These are phyloP conservation scores for Tiliacea aurago DNA, from an alignment of 2,888 invertebrate species.

Conservation along the genomic window DNA sequence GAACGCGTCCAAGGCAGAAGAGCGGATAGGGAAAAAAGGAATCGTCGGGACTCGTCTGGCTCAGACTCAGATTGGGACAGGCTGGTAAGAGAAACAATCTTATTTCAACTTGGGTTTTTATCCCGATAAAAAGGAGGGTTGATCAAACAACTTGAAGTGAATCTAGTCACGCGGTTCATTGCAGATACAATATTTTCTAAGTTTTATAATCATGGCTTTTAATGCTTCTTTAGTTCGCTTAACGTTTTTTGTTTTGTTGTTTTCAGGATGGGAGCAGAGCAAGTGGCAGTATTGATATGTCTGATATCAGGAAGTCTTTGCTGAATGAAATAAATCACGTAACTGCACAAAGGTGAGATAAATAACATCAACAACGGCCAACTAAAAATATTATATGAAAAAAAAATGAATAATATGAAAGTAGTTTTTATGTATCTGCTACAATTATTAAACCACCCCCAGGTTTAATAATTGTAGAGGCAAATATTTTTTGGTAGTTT, in stretches of 20 bases:
- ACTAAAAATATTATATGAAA: neutral
- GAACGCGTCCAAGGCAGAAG: constrained; percentile 92
- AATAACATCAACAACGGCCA: neutral
- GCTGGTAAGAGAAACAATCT: constrained; percentile 78
- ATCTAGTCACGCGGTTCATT: neutral
- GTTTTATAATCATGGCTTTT: neutral
- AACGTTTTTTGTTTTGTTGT: neutral
- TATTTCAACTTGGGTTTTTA: too few relatives aligned
- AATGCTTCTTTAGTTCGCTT: neutral
- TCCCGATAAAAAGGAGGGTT: neutral
- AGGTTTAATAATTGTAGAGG: too few relatives aligned
- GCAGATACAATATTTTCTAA: neutral
- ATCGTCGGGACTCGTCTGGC: constrained; percentile 91
- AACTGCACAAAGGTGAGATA: constrained; percentile 81
- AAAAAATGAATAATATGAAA: too few relatives aligned
- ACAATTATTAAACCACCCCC: too few relatives aligned
- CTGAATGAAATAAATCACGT: constrained; percentile 93
- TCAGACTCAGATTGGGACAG: constrained; percentile 95
- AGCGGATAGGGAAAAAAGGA: constrained; percentile 90
- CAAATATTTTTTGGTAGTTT: neutral
- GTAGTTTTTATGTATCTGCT: too few relatives aligned
- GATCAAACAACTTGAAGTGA: neutral
- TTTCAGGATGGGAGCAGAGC: constrained; percentile 92
- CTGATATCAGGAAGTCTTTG: constrained; percentile 93
- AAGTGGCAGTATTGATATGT: constrained; percentile 92